A percentile compares a stretch with the other conserved stretches of the same genome.
Conservation (phyloP, 2,797 vertebrate species). For the Pantherophis alleghaniensis region DNA sequence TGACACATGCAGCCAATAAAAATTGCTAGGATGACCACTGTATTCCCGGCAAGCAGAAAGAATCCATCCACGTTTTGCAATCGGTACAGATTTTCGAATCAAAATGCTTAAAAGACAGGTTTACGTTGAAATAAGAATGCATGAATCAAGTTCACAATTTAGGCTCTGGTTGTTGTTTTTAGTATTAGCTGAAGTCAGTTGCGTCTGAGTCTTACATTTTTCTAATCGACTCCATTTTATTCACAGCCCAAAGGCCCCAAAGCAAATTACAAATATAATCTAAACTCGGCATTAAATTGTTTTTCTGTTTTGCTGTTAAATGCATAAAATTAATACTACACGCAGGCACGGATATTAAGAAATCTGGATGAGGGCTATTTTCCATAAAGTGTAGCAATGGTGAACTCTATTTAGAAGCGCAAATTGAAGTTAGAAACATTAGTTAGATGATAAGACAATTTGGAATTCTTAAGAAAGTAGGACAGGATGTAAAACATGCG, state of each 20-base stretch:
- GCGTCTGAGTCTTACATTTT: slow-evolving; percentile 41
- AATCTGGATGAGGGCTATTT: not conserved
- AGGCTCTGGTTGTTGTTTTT: slow-evolving; percentile 30
- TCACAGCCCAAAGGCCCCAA: not conserved
- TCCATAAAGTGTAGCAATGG: not conserved
- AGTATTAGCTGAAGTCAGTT: slow-evolving; percentile 14
- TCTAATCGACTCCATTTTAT: not conserved
- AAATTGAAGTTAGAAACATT: not conserved
- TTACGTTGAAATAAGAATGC: slow-evolving; percentile 63
- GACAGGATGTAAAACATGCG: not conserved
- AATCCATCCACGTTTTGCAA: slow-evolving; percentile 37
- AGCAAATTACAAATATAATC: not conserved
- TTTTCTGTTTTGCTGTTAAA: not conserved
- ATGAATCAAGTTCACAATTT: slow-evolving; percentile 49
- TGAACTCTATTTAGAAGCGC: not conserved
- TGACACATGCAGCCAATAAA: not conserved
- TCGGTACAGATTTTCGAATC: slow-evolving; percentile 57
- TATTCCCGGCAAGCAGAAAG: slow-evolving; percentile 45
- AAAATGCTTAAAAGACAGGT: slow-evolving; percentile 54
- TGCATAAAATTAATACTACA: not conserved
- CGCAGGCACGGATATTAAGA: not conserved
- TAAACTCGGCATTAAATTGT: not conserved
- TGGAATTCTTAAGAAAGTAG: not conserved
- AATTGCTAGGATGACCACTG: slow-evolving; percentile 33
- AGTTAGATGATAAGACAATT: slow-evolving; percentile 3